Evolutionary conservation across 2,113 vertebrate genomes (phyloP), one percentile per base, ranked within the genome.

Genomic region (Diphyllodes magnificus): DNA sequence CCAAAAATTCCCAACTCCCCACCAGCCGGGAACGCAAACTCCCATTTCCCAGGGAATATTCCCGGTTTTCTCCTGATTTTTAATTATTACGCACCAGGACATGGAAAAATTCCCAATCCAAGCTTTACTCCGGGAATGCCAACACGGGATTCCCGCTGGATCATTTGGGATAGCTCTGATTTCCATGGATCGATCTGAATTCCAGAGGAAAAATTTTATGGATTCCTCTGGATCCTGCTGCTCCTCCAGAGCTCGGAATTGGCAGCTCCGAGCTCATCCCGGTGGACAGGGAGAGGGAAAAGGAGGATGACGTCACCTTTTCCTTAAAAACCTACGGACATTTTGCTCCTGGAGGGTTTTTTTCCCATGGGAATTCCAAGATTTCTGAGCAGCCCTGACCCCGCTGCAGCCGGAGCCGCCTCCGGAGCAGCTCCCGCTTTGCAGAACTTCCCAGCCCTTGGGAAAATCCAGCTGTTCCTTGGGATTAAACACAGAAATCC

Each of bases 91-190:
- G 13, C 5, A 12, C 10, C 13, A 16, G 53, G 10, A 73, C 1
- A 35, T 4, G 40, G 51, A 57, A 57, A 73, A 73, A 73, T 35
- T 35, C 71, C 53, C 6, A 9, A 19, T 57, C 53, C 71, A 22
- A 35, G 53, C 19, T 35, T 28, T 28, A 3, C 24, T 9, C 1
- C 0, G 3, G 53, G 40, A 73, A 57, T 35, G 17, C 18, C 8
- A 2, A 7, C 24, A 16, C 10, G 1, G 0, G 24, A 73, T 73
- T 28, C 53, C 71, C 1, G 1, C 13, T 7, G 70, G 70, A 35
- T 44, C 24, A 4, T 44, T 42, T 21, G 53, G 53, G 31, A 73
- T 45, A 6, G 10, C 9, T 22, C 53, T 5, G 24, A 28, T 35
- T 73, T 16, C 53, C 3, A 2, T 4, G 40, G 39, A 57, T 57